Conservation (phyloP, 1,140 invertebrate species). For the Brachionus paranguensis region DNA sequence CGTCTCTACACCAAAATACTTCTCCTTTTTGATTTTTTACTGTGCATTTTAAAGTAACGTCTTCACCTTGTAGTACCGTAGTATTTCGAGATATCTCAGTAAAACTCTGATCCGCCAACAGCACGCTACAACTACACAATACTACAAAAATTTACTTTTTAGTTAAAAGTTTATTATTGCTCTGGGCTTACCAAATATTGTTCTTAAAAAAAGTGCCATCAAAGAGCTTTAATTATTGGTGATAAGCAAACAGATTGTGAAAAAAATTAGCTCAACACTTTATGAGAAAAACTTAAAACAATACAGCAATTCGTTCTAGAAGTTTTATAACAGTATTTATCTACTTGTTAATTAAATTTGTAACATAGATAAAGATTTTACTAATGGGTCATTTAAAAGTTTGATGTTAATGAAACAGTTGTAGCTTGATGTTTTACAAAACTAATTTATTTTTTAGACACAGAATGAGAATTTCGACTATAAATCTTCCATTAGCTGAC, state of each 20-base stretch:
- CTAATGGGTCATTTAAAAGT: neutral
- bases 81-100: neutral
- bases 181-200: neutral
- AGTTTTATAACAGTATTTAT: neutral
- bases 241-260: neutral
- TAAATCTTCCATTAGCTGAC: neutral
- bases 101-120: neutral
- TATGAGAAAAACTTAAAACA: neutral
- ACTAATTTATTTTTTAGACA: neutral
- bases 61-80: conserved; percentile 9
- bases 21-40: conserved; percentile 32
- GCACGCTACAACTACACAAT: neutral
- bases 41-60: neutral
- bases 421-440: neutral
- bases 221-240: neutral
- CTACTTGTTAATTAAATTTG: neutral
- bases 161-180: neutral
- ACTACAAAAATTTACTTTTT: neutral
- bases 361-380: neutral
- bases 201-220: neutral
- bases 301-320: neutral
- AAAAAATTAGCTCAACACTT: neutral
- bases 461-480: too few species aligned
- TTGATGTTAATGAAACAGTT: neutral
- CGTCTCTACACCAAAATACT: conserved; percentile 33